These are phyloP conservation scores for Hypotaenidia philippensis DNA, from an alignment of 2,797 vertebrate genomes.

Conservation along the genomic window DNA sequence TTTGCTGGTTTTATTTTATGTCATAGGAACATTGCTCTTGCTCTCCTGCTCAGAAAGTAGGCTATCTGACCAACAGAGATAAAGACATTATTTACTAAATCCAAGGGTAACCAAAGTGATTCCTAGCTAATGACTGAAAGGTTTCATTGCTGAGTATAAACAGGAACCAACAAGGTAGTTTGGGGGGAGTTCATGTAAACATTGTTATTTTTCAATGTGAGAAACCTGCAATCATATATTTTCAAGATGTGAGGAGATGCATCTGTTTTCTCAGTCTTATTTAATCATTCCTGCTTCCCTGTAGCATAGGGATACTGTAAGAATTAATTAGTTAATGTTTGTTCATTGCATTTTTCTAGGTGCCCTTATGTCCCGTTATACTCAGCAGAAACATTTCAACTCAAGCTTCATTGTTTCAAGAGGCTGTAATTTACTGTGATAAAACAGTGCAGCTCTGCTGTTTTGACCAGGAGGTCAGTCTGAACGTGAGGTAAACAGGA, in stretches of 20 bases:
- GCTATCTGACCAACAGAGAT: conserved; percentile 33
- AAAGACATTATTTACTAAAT: conserved; percentile 47
- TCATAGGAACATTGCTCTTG: not conserved
- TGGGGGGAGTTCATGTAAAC: not conserved
- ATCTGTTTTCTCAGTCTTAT: conserved; percentile 2
- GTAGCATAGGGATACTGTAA: not conserved
- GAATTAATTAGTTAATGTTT: not conserved
- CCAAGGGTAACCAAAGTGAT: conserved; percentile 29
- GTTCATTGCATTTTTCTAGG: not conserved
- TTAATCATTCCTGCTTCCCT: conserved; percentile 6
- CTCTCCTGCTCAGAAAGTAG: not conserved
- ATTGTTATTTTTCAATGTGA: not conserved
- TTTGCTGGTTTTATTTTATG: conserved; percentile 31
- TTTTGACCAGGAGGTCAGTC: conserved; percentile 26
- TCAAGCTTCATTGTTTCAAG: conserved; percentile 24
- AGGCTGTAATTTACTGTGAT: conserved; percentile 23
- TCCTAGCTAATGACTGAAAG: not conserved
- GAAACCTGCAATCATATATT: not conserved
- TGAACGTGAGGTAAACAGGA: conserved; percentile 20
- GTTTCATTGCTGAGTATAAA: conserved; percentile 7
- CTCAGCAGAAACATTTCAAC: not conserved
- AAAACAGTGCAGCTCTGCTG: not conserved
- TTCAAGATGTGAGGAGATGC: not conserved
- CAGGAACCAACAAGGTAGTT: not conserved
- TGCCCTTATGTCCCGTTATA: conserved; percentile 3